A percentile compares a stretch with the other conserved stretches of the same genome.
phyloP scores from a whole-genome alignment of 2,888 invertebrate species.

The Globia sparganii region DNA sequence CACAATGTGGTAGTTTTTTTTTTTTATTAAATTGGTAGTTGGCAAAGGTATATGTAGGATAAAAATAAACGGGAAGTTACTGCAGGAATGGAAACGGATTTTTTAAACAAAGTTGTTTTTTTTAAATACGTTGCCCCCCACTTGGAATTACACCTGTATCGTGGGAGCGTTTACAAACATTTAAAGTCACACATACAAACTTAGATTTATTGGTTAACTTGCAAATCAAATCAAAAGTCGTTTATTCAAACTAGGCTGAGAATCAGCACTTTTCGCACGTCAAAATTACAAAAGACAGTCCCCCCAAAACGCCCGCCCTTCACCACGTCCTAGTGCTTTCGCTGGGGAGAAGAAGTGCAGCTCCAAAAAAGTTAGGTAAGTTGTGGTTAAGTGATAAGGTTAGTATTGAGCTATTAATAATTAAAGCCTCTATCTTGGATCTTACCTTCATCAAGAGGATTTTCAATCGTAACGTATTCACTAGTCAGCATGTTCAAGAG shows the following conservation, averaged over 20 bases:
- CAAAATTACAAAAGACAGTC: no score
- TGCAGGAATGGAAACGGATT: background rate
- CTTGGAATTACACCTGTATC: no score
- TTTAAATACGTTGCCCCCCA: no score
- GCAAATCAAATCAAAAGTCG: no score
- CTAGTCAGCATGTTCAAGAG: conserved; percentile 98
- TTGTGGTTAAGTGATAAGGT: background rate
- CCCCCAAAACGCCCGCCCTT: no score
- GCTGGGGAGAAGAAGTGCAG: no score
- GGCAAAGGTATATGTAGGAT: background rate
- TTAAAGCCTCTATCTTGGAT: background rate
- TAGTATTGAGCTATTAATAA: background rate
- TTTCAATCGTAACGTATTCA: conserved; percentile 96
- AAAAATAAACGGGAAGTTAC: background rate
- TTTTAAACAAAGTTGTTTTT: background rate
- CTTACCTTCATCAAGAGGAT: conserved; percentile 93
- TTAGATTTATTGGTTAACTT: no score
- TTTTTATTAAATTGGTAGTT: background rate
- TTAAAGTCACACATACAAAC: no score
- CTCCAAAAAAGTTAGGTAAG: background rate
- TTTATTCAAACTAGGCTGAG: no score
- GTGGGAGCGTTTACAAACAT: no score
- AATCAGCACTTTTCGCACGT: no score
- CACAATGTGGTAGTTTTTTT: background rate
- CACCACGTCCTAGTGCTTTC: no score